Percentiles rank a stretch among this genome's conserved stretches.
These are phyloP conservation scores for Dysidea cf. avara DNA, from an alignment of 37 sponge, comb jelly and placozoan genomes.

Conservation along the genomic window DNA sequence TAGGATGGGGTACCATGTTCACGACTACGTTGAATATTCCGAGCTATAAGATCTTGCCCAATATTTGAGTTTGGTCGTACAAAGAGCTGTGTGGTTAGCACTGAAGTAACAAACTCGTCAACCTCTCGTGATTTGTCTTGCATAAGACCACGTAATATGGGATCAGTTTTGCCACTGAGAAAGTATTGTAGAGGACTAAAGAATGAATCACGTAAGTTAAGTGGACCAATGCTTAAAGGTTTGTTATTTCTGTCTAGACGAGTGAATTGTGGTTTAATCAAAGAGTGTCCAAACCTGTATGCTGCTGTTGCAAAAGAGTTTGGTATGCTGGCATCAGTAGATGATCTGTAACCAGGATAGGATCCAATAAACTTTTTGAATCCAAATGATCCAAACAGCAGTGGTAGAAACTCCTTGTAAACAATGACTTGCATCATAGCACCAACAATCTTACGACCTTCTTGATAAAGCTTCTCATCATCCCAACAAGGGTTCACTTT, in stretches of 20 bases:
- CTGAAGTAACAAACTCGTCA: constrained; percentile 65
- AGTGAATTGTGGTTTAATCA: constrained; percentile 48
- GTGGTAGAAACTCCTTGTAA: too few species aligned
- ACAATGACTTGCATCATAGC: too few species aligned
- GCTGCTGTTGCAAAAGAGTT: constrained; percentile 85
- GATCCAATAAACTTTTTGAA: not conserved
- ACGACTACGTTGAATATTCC: constrained; percentile 88
- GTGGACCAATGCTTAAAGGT: constrained; percentile 37
- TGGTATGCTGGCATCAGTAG: constrained; percentile 57
- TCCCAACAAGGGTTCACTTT: constrained; percentile 64
- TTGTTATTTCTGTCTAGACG: constrained; percentile 42
- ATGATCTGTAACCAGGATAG: constrained; percentile 51
- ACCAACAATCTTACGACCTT: too few species aligned
- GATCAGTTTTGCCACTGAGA: constrained; percentile 47
- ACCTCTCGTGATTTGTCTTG: constrained; percentile 53
- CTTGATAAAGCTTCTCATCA: too few species aligned
- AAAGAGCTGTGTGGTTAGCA: constrained; percentile 68
- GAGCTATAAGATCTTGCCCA: constrained; percentile 74
- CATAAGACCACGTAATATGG: constrained; percentile 69
- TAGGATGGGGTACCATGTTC: constrained; percentile 89
- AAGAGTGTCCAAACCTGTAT: constrained; percentile 84
- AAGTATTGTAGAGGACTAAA: constrained; percentile 43
- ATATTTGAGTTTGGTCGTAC: not conserved
- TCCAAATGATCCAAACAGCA: constrained; percentile 4
- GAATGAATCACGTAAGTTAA: constrained; percentile 62